These are phyloP conservation scores for Tipula vernalis DNA, from an alignment of 2,888 invertebrate genomes.

Conservation along the genomic window DNA sequence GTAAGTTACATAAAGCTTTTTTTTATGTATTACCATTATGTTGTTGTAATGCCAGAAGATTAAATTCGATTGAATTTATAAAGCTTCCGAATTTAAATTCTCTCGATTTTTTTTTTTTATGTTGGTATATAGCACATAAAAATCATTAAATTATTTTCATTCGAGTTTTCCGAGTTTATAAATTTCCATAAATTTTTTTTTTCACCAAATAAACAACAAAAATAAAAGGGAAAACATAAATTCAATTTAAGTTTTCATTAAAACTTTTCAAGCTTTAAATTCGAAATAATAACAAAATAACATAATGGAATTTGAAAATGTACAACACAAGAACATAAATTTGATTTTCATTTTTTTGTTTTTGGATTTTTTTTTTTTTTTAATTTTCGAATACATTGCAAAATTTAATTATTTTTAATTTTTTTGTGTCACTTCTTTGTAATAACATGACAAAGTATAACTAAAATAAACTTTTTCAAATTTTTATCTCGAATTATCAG, in stretches of 20 bases:
- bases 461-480: no score
- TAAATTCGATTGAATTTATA: background rate
- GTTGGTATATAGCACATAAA: background rate
- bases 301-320: background rate
- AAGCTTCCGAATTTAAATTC: background rate
- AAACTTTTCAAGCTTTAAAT: constrained; percentile 4
- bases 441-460: background rate
- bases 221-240: background rate
- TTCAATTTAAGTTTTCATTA: constrained; percentile 4
- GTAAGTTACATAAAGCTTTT: background rate
- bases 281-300: background rate
- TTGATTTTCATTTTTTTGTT: background rate
- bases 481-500: no score
- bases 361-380: background rate
- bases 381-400: background rate
- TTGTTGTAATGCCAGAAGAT: background rate
- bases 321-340: background rate
- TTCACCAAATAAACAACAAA: background rate
- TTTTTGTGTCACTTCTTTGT: background rate
- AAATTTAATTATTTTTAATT: background rate
- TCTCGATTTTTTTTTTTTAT: background rate
- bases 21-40: background rate
- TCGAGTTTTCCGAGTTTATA: background rate
- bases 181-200: background rate
- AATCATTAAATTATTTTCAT: background rate